Conservation (phyloP, 2,888 invertebrate species). For the Drosophila neotestacea region DNA sequence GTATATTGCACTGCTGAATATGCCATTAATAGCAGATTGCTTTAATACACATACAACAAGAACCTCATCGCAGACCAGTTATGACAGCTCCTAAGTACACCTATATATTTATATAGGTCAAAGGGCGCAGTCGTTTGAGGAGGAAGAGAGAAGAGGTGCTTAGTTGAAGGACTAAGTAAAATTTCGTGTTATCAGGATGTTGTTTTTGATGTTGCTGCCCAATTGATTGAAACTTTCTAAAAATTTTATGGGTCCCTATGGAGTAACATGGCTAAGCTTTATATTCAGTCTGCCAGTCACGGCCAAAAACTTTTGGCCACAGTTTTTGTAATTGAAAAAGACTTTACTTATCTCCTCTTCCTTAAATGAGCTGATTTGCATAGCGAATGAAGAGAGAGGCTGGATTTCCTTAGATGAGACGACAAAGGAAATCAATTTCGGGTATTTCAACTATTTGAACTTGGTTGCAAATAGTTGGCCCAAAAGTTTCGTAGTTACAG, state of each 20-base stretch:
- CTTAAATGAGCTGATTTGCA: slow-evolving; percentile 68
- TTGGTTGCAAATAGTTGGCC: slow-evolving; percentile 32
- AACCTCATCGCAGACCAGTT: slow-evolving; percentile 49
- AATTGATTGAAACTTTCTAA: slow-evolving; percentile 39
- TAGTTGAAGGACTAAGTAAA: slow-evolving; percentile 54
- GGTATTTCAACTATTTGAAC: slow-evolving; percentile 48
- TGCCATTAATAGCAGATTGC: slow-evolving; percentile 62
- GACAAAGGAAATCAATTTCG: slow-evolving; percentile 67
- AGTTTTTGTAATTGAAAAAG: slow-evolving; percentile 60
- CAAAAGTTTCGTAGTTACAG: not conserved
- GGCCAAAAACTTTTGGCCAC: slow-evolving; percentile 44
- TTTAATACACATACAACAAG: slow-evolving; percentile 24
- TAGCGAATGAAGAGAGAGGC: slow-evolving; percentile 20
- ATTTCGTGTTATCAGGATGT: slow-evolving; percentile 56
- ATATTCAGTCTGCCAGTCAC: slow-evolving; percentile 15
- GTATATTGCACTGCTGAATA: slow-evolving; percentile 9
- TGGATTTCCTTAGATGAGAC: slow-evolving; percentile 27
- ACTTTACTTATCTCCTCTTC: slow-evolving; percentile 36
- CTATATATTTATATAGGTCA: slow-evolving; percentile 30
- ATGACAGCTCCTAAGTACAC: slow-evolving; percentile 35
- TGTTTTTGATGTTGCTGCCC: slow-evolving; percentile 37
- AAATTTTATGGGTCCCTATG: slow-evolving; percentile 28
- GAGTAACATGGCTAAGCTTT: slow-evolving; percentile 46
- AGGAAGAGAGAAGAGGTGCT: no score
- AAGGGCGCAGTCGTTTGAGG: slow-evolving; percentile 1